A percentile compares a stretch with the other conserved stretches of the same genome.
These are phyloP conservation scores for Diuraphis noxia DNA, from an alignment of 1,140 invertebrate species.

Conservation along the genomic window DNA sequence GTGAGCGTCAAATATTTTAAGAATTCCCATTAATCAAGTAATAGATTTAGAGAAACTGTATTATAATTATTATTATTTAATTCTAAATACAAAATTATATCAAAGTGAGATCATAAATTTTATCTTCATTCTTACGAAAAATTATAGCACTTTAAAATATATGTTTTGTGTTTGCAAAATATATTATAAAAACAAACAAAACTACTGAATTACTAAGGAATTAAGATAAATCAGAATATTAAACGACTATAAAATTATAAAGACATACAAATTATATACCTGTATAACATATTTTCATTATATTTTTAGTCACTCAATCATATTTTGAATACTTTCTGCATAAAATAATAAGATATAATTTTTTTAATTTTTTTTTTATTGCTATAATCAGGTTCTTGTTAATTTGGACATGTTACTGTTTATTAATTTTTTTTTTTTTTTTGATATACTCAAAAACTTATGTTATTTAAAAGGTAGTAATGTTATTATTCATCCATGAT, in stretches of 20 bases:
- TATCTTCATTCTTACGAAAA: not conserved
- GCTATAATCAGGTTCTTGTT: not conserved
- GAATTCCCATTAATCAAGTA: conserved; percentile 15
- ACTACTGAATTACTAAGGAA: not conserved
- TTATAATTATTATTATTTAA: conserved; percentile 12
- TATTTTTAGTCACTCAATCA: not conserved
- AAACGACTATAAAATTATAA: too few relatives aligned
- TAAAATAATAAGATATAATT: not conserved
- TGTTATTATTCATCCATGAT: too few relatives aligned
- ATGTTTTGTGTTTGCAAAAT: not conserved
- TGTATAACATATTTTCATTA: not conserved
- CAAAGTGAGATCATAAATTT: not conserved
- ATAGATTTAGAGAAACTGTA: conserved; percentile 9
- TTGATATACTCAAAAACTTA: not conserved
- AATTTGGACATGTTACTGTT: not conserved
- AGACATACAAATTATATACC: too few relatives aligned
- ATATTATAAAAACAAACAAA: not conserved
- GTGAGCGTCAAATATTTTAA: not conserved
- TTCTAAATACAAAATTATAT: not conserved
- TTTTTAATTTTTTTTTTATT: not conserved
- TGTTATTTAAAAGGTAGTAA: not conserved
- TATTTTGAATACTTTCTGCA: not conserved
- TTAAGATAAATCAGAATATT: not conserved
- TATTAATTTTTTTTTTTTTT: not conserved
- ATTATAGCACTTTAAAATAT: not conserved